These are phyloP conservation scores for Zaprionus africanus DNA, from an alignment of 1,140 invertebrate genomes.

Conservation along the genomic window DNA sequence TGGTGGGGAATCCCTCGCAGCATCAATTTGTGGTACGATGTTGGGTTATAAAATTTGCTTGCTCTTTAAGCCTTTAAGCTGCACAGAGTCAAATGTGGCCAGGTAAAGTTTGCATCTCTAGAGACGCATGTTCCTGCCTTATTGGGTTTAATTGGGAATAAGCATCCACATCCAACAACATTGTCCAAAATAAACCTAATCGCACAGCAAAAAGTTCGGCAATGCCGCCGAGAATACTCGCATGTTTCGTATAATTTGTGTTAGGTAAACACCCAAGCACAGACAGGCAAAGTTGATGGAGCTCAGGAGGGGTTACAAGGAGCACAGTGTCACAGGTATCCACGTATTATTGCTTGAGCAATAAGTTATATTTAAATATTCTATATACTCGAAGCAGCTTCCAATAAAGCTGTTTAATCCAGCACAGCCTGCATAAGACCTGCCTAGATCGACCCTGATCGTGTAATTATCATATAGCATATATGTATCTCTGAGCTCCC, in stretches of 20 bases:
- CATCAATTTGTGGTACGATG: background rate
- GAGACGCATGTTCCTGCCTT: conserved; percentile 33
- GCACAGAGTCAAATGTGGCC: background rate
- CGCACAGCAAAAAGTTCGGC: conserved; percentile 4
- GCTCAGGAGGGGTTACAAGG: background rate
- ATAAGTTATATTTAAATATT: background rate
- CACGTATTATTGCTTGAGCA: background rate
- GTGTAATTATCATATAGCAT: conserved; percentile 29
- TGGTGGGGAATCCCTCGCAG: background rate
- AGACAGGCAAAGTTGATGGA: background rate
- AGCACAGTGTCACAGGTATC: background rate
- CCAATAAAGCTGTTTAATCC: background rate
- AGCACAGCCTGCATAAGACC: background rate
- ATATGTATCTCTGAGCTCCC: background rate
- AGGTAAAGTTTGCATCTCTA: conserved; percentile 19
- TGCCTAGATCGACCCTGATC: conserved; percentile 6
- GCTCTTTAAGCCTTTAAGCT: background rate
- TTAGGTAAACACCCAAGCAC: background rate
- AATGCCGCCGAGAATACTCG: conserved; percentile 9
- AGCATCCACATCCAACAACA: conserved; percentile 12
- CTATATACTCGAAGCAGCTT: background rate
- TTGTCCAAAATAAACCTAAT: background rate
- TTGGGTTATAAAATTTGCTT: background rate
- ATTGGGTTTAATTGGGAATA: conserved; percentile 64
- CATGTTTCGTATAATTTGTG: background rate